A percentile compares a stretch with the other conserved stretches of the same genome.
Evolutionary conservation across 1,140 invertebrate genomes (phyloP).

Genomic region (Matsumurasca onukii): DNA sequence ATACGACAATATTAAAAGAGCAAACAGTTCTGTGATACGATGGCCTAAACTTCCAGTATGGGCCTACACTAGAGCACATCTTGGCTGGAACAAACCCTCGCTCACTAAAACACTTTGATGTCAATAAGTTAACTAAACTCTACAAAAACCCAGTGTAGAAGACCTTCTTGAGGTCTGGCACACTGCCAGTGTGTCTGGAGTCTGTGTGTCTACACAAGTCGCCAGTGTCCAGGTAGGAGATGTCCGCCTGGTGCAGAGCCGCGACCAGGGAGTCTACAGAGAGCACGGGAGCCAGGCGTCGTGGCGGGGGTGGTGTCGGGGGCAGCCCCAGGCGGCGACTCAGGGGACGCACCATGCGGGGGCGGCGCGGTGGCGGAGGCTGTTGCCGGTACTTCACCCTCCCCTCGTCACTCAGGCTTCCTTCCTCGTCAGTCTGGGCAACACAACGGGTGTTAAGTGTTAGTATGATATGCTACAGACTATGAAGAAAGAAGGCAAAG

Average conservation of each 20-base stretch:
- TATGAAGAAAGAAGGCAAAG: too few species aligned
- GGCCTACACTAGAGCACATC: too few species aligned
- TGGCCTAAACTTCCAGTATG: too few species aligned
- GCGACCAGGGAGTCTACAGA: constrained; percentile 39
- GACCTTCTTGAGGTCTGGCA: constrained; percentile 39
- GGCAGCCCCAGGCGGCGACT: constrained; percentile 14
- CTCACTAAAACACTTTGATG: too few species aligned
- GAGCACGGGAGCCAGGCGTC: constrained; percentile 36
- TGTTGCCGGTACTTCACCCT: constrained; percentile 23
- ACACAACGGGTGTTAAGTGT: too few species aligned
- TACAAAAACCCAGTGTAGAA: constrained; percentile 39
- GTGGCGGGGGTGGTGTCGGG: constrained; percentile 36
- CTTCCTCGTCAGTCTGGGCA: constrained; percentile 15
- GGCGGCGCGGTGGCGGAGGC: constrained; percentile 23
- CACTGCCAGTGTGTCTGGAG: constrained; percentile 32
- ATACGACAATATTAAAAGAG: too few species aligned
- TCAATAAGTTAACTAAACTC: too few species aligned
- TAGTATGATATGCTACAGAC: too few species aligned
- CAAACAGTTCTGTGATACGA: too few species aligned
- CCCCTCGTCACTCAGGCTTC: constrained; percentile 9
- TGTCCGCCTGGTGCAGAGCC: constrained; percentile 31
- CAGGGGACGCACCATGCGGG: constrained; percentile 3
- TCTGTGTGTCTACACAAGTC: constrained; percentile 24
- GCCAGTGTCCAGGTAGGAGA: constrained; percentile 32
- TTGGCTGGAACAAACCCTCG: too few species aligned